Percentiles rank a stretch among this genome's conserved stretches.
Evolutionary conservation across 2,888 invertebrate genomes (phyloP).

Genomic region (Eristalinus aeneus): DNA sequence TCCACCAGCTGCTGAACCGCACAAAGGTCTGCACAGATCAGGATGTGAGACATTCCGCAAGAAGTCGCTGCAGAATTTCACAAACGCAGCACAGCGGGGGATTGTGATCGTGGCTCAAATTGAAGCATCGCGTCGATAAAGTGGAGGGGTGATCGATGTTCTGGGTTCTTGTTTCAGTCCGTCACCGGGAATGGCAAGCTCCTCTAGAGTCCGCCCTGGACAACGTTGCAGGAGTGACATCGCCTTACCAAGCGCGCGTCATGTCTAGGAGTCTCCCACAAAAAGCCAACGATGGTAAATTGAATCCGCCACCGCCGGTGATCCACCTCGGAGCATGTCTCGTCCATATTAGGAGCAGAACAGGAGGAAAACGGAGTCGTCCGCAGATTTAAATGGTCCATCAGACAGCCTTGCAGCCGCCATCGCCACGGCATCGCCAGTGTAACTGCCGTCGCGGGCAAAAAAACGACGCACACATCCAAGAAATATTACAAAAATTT

Average conservation of each 20-base stretch:
- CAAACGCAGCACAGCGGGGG: slow-evolving; percentile 5
- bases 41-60: slow-evolving; percentile 9
- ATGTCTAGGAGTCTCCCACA: not conserved
- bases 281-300: slow-evolving; percentile 1
- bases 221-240: not conserved
- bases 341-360: slow-evolving; percentile 50
- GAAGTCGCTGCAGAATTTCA: slow-evolving; percentile 33
- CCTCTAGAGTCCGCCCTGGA: not conserved
- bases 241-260: slow-evolving; percentile 11
- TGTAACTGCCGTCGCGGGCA: slow-evolving; percentile 44
- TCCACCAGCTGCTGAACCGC: slow-evolving; percentile 13
- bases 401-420: slow-evolving; percentile 45
- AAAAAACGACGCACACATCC: slow-evolving; percentile 12
- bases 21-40: slow-evolving; percentile 25
- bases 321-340: slow-evolving; percentile 43
- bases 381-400: slow-evolving; percentile 52
- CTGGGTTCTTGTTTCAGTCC: not conserved
- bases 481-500: slow-evolving; percentile 79
- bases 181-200: not conserved
- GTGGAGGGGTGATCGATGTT: not conserved
- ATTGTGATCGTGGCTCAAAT: slow-evolving; percentile 11
- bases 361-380: slow-evolving; percentile 7
- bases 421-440: slow-evolving; percentile 19
- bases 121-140: slow-evolving; percentile 14
- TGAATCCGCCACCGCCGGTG: slow-evolving; percentile 30